phyloP scores from a whole-genome alignment of 2,888 invertebrate species.

The Tinea semifulvella region DNA sequence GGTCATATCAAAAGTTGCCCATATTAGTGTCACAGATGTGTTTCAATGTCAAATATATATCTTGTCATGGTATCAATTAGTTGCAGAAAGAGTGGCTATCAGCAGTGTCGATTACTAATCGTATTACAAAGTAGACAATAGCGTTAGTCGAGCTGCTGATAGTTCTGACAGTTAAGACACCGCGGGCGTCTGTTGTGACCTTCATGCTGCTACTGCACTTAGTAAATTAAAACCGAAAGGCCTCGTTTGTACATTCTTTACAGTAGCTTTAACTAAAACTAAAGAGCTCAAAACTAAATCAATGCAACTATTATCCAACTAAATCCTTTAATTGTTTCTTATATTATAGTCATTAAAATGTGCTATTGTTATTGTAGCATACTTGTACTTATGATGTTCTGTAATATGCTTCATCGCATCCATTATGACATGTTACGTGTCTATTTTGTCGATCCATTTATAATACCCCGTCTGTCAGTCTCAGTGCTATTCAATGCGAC shows the following conservation, averaged over 20 bases:
- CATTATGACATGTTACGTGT: conserved; percentile 23
- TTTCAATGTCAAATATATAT: conserved; percentile 12
- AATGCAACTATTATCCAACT: too few species aligned
- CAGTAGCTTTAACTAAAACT: too few species aligned
- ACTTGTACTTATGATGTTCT: not conserved
- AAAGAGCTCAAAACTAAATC: too few species aligned
- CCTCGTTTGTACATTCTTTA: not conserved
- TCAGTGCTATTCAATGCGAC: conserved; percentile 18
- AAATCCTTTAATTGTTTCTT: not conserved
- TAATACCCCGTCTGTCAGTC: conserved; percentile 18
- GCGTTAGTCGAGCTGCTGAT: conserved; percentile 29
- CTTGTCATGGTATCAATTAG: conserved; percentile 14
- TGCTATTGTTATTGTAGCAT: not conserved
- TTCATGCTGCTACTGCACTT: conserved; percentile 31
- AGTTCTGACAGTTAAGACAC: conserved; percentile 29
- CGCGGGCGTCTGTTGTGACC: conserved; percentile 28
- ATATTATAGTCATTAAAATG: not conserved
- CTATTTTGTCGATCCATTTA: conserved; percentile 18
- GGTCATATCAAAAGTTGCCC: conserved; percentile 5
- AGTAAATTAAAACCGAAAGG: not conserved
- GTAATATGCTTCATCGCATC: conserved; percentile 12
- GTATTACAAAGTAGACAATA: conserved; percentile 32
- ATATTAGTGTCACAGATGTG: conserved; percentile 13
- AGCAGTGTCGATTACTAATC: conserved; percentile 39
- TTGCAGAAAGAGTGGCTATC: conserved; percentile 22